A percentile compares a stretch with the other conserved stretches of the same genome.
phyloP scores from a whole-genome alignment of 2,113 vertebrate genomes.

The Thinocorus orbignyianus region DNA sequence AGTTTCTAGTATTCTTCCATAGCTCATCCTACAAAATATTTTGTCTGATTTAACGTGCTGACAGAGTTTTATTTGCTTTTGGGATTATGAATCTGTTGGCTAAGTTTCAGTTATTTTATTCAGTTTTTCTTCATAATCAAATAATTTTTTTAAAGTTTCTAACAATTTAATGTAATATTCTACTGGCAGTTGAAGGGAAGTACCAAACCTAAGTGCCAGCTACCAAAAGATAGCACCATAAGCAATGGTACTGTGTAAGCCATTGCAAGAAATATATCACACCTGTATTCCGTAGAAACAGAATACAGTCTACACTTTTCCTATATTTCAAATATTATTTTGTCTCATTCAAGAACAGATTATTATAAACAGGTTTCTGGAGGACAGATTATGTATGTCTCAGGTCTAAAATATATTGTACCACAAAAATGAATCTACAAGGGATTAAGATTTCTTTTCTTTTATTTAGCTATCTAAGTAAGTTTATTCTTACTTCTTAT shows the following conservation, averaged over 20 bases:
- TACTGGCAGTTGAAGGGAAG: neutral
- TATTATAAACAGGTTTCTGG: neutral
- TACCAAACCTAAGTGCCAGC: neutral
- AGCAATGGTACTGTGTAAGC: neutral
- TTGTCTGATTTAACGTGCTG: neutral
- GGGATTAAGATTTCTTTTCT: neutral
- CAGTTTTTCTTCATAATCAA: neutral
- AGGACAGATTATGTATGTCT: neutral
- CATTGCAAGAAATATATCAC: neutral
- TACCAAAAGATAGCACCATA: neutral
- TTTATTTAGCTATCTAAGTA: neutral
- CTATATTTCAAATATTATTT: neutral
- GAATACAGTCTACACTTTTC: neutral
- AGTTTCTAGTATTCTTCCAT: neutral
- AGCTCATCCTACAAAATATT: neutral
- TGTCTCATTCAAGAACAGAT: neutral
- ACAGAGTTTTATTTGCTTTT: neutral
- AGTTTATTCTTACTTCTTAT: neutral
- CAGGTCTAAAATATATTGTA: neutral
- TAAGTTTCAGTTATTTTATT: neutral
- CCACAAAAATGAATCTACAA: neutral
- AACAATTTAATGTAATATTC: neutral
- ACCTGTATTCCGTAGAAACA: neutral
- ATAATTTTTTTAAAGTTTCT: neutral
- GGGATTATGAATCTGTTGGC: neutral